Evolutionary conservation across 1,140 invertebrate species (phyloP), one percentile per base, ranked within the genome.

Genomic region (Bombus confusus): DNA sequence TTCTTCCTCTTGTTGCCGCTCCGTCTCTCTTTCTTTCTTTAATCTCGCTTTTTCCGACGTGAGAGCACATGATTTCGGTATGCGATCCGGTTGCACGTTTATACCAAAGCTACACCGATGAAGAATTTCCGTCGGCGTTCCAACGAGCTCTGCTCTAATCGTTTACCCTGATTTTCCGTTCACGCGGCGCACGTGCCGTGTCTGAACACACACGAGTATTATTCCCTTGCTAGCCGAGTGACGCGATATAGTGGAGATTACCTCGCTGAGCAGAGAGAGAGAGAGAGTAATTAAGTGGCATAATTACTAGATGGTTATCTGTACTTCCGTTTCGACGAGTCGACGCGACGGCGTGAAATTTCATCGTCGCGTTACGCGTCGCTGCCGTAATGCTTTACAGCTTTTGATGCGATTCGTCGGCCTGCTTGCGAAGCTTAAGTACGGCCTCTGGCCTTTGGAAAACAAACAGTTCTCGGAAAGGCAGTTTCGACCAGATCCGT

Each of bases 281-380:
- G 47, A 52, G 57, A 59, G 8, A 31, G 62, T 69, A 80, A 80
- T 80, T 80, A 80, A 80, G 31, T 18, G 5, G 13, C 25, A 25
- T 43, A 80, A 80, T 80, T 80, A 43, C 37, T n/a, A 15, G 75
- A 77, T 77, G 37, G 22, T 52, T 62, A 62, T 77, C 75, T 77
- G 34, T 77, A 39, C 10, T 62, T 62, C 37, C 75, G 75, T 77
- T 77, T 41, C 75, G 31, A 62, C 75, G 31, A 77, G 22, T 39
- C 28, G n/a, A 28, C 52, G 37, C 28, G n/a, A 15, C 52, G 37
- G 75, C 37, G 34, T 62, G 34, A 77, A 64, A 64, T 77, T 62
- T 77, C 75, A 62, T 64, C 34, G 57, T n/a, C 25, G 9, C 34
- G 52, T 64, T n/a, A 41, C 57, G 52, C 57, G 28, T 41, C 37